These are phyloP conservation scores for Collichthys lucidus DNA, from an alignment of 2,113 vertebrate species.

Conservation along the genomic window DNA sequence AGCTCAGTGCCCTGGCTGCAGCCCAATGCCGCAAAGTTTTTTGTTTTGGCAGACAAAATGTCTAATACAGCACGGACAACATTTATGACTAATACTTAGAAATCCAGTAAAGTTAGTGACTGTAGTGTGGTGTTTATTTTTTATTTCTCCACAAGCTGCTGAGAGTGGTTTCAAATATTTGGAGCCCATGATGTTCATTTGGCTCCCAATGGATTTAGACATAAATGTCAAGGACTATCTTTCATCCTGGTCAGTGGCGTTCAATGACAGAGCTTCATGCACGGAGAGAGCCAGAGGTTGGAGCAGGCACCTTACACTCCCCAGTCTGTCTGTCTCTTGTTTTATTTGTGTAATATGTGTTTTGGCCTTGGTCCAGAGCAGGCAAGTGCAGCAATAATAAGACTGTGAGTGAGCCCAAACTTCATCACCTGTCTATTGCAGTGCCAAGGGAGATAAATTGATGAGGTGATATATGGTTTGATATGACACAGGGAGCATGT, in stretches of 20 bases:
- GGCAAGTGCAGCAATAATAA: constrained; percentile 69
- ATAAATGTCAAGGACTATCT: constrained; percentile 61
- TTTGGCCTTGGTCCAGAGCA: constrained; percentile 80
- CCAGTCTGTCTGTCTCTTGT: constrained; percentile 63
- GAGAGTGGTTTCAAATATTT: constrained; percentile 15
- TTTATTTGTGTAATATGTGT: constrained; percentile 81
- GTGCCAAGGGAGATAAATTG: constrained; percentile 65
- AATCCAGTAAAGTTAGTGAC: background rate
- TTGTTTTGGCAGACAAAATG: too few relatives aligned
- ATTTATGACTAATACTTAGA: too few relatives aligned
- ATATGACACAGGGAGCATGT: constrained; percentile 36
- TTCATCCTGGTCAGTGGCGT: constrained; percentile 45
- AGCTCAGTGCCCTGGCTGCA: too few relatives aligned
- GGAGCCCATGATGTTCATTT: constrained; percentile 28
- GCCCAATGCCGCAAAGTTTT: too few relatives aligned
- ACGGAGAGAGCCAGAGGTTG: constrained; percentile 34
- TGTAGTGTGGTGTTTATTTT: background rate
- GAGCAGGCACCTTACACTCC: constrained; percentile 37
- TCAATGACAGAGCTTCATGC: constrained; percentile 23
- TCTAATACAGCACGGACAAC: too few relatives aligned
- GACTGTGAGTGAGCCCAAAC: constrained; percentile 77
- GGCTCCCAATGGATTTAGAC: constrained; percentile 35
- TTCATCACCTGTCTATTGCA: constrained; percentile 73
- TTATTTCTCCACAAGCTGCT: background rate
- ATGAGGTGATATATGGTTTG: constrained; percentile 63